Conservation (phyloP, 2,113 vertebrate genomes). For the Hippopotamus amphibius region DNA sequence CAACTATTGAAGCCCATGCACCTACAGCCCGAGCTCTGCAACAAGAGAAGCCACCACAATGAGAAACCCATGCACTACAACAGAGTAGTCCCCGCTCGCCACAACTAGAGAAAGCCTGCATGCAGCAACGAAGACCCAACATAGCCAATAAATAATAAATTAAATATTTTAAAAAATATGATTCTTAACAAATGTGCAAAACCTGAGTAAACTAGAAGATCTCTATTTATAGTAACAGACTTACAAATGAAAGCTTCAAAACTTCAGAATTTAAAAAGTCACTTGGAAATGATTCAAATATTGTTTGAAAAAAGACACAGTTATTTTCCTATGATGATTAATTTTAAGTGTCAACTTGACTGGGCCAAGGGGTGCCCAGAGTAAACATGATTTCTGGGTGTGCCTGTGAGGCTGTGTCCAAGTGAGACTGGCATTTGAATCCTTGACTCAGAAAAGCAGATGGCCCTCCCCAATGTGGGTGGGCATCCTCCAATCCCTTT, state of each 20-base stretch:
- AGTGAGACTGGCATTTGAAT: not conserved
- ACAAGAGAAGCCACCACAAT: too few relatives aligned
- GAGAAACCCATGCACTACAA: too few relatives aligned
- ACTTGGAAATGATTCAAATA: not conserved
- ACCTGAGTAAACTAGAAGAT: not conserved
- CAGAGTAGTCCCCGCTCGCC: too few relatives aligned
- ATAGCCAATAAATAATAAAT: too few relatives aligned
- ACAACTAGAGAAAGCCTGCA: too few relatives aligned
- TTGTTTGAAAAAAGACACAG: not conserved
- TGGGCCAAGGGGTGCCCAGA: not conserved
- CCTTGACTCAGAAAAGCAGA: not conserved
- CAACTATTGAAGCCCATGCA: too few relatives aligned
- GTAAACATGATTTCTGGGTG: not conserved
- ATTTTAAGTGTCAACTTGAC: not conserved
- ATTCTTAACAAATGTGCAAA: not conserved
- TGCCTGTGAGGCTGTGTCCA: not conserved
- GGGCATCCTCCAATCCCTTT: not conserved
- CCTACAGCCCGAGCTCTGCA: too few relatives aligned
- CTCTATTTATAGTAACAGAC: not conserved
- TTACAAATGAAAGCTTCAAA: constrained; percentile 28
- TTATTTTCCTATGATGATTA: not conserved
- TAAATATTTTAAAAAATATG: not conserved
- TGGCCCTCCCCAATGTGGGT: not conserved
- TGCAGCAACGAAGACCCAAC: too few relatives aligned
- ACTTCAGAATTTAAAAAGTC: not conserved